Evolutionary conservation across 1,140 invertebrate species (phyloP), one percentile per base, ranked within the genome.

Genomic region (Formica exsecta): DNA sequence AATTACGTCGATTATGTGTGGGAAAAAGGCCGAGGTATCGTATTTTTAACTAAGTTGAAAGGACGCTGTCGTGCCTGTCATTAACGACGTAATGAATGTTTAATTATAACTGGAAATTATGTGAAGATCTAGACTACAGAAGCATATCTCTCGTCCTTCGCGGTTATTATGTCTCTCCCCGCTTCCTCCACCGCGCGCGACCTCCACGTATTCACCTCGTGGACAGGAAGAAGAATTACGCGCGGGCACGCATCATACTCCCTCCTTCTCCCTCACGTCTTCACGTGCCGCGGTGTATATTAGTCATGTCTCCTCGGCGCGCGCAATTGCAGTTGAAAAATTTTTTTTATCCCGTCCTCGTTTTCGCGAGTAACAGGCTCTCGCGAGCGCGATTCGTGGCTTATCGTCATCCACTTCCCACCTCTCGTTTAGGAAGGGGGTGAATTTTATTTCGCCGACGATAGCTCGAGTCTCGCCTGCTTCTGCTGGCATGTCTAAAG

Each of bases 211-310:
- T 61, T 68, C 79, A 4, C 22, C 36, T 29, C 7, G 54, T 1
- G 11, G 68, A 83, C 79, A 62, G 59, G 68, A 87, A 84, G 85
- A 88, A 71, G 76, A 54, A 88, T 88, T 87, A 87, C 85, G 62
- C 41, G 29, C 76, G 29, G 32, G 65, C 87, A 86, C 87, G 74
- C 79, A 74, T 83, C 79, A 25, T 13, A 32, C 13, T 19, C 16
- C 29, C 2, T 48, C 48, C 48, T 51, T 51, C 16, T 51, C 13
- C 48, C 13, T 48, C 11, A 5, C 36, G 65, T 81, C 25, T 81
- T 73, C 29, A 44, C 36, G 79, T 59, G 29, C 54, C 38, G 32
- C 19, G 79, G 1, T 73, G 79, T 81, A n/a, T 44, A 81, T 83
- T 61, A 83, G 79, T 83, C 68, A 73, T 41, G 68, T 83, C 54